Base-by-base conservation (phyloP, 1,140 invertebrate genomes). In the Drosophila bifasciata region DNA sequence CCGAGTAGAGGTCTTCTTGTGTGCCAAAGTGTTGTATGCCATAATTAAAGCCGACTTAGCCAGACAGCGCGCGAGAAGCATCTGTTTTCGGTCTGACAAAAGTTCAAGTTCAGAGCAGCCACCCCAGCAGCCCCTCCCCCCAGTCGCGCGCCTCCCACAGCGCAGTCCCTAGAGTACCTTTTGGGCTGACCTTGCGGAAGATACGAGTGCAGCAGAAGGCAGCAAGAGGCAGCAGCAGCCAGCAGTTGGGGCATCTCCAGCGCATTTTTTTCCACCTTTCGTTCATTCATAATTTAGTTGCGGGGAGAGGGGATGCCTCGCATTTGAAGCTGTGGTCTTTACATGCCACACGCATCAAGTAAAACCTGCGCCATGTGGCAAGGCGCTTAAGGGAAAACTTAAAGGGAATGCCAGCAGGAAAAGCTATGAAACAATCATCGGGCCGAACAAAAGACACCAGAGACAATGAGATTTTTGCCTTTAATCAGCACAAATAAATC, bases 401-500 rank as follows among this genome's bases (percentile, higher is more conserved):
- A 3, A 36, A 36, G 11, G 4, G 13, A 13, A 21, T 21, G 1
- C 19, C 19, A 21, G 2, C 19, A 32, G 2, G 11, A 13, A 13
- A 28, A 28, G 69, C 64, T 59, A 48, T 69, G 69, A 83, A 68
- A 68, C 62, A 64, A 78, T 81, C 75, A 48, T 44, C 53, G 13
- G 41, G 45, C 25, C 36, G 41, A 52, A 52, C 46, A 63, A 51
- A 56, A 43, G 40, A 25, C 32, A 21, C 25, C 17, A 45, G 40
- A 36, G 19, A 45, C 32, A 41, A n/a, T 36, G 48, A 53, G 70
- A 79, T 83, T 83, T 74, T 74, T 43, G 67, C 64, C 63, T 61
- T 57, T 79, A 68, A 85, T 85, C 79, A 72, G 76, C 76, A 55
- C 51, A 76, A 72, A 84, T 85, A 84, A 79, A 85, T 85, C 76